Evolutionary conservation across 2,888 invertebrate genomes (phyloP).

Genomic region (Andrena haemorrhoa): DNA sequence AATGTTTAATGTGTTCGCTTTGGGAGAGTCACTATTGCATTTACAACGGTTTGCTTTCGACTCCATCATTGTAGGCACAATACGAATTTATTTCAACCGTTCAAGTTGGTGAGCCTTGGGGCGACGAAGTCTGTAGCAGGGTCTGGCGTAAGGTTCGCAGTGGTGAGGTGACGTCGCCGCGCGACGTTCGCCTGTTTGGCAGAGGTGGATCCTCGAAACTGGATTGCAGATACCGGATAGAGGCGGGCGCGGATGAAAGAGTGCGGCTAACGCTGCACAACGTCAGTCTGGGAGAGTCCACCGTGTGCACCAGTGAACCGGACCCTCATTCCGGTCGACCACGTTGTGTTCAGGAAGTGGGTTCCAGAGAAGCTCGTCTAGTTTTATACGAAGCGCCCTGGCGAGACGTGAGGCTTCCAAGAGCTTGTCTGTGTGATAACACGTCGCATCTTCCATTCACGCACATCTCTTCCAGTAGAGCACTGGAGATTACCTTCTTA

Average conservation of each 20-base stretch:
- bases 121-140: slow-evolving; percentile 86
- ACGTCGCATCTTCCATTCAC: slow-evolving; percentile 88
- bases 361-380: slow-evolving; percentile 84
- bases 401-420: slow-evolving; percentile 89
- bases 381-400: slow-evolving; percentile 90
- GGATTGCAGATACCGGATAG: slow-evolving; percentile 92
- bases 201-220: slow-evolving; percentile 92
- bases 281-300: slow-evolving; percentile 90
- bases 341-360: slow-evolving; percentile 85
- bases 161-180: slow-evolving; percentile 88
- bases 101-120: slow-evolving; percentile 89
- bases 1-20: too few relatives aligned
- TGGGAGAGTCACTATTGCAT: too few relatives aligned
- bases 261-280: slow-evolving; percentile 89
- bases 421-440: slow-evolving; percentile 94
- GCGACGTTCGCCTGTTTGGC: slow-evolving; percentile 93
- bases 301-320: slow-evolving; percentile 89
- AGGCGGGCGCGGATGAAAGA: slow-evolving; percentile 89
- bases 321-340: slow-evolving; percentile 91
- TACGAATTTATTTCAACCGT: slow-evolving; percentile 94
- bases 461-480: slow-evolving; percentile 89
- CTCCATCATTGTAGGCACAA: slow-evolving; percentile 84
- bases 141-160: slow-evolving; percentile 88
- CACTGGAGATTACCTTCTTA: slow-evolving; percentile 91
- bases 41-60: background rate